Evolutionary conservation across 1,140 invertebrate genomes (phyloP), one percentile per base, ranked within the genome.

Genomic region (Drosophila sechellia): DNA sequence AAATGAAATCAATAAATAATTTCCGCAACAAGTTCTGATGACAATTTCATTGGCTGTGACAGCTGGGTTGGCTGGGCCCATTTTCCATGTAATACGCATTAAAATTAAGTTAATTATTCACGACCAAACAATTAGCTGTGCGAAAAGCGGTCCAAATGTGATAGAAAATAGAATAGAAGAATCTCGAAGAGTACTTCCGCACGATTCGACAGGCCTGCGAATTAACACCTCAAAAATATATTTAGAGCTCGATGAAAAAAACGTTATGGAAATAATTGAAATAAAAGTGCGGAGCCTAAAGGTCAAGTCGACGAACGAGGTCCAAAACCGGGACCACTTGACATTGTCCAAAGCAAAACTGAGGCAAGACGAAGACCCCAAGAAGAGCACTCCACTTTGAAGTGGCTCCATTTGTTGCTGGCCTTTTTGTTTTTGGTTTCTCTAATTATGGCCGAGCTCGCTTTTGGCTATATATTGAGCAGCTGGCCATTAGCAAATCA

Each of bases 171-270:
- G n/a, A 52, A 46, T 34, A 37, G 25, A 55, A 71, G 17, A 43
- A 68, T 37, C 49, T 57, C 42, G 0, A 20, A 45, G 56, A 69
- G 45, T 45, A 48, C 60, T 79, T 79, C 45, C 64, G 27, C 43
- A 43, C 46, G 22, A 39, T 15, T 52, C 27, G 37, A 34, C 35
- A 37, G 46, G 25, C 46, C 20, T 27, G 42, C 50, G 79, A 83
- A 87, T 84, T 89, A 83, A 89, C 84, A 89, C 84, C 84, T 87
- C 74, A 76, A 78, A 68, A 48, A 76, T 55, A 73, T 58, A 63
- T 66, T 59, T 63, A 12, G 39, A 55, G 22, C 13, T 45, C 17
- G 45, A 15, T 20, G 8, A 46, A 50, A 27, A 27, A 50, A 13
- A 42, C 20, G 3, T 42, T 34, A 49, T 52, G 43, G 39, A 59